phyloP scores from a whole-genome alignment of 1,140 invertebrate species.

The Lordiphosa stackelbergi region DNA sequence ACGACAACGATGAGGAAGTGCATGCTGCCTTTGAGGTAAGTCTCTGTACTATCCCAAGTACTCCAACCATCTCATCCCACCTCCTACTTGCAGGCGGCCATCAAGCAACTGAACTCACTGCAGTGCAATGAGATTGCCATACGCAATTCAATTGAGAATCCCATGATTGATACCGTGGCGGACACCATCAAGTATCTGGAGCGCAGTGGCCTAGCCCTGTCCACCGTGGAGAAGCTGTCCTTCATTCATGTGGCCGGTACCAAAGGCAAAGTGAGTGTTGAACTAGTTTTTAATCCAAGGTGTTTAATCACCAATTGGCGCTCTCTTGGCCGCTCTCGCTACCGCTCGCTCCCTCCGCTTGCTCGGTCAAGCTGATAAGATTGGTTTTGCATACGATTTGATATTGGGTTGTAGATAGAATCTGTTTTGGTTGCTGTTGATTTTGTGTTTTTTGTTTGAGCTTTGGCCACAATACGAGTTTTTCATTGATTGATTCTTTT shows the following conservation, averaged over 20 bases:
- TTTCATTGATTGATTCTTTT: too few species aligned
- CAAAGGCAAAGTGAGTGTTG: conserved; percentile 87
- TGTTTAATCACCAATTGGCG: too few species aligned
- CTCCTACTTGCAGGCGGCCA: conserved; percentile 79
- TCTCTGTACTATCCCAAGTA: neutral
- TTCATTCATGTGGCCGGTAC: conserved; percentile 97
- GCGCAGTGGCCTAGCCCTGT: conserved; percentile 82
- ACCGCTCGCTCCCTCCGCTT: conserved; percentile 15
- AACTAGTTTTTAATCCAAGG: conserved; percentile 15
- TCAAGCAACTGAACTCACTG: conserved; percentile 82
- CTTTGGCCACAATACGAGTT: conserved; percentile 1
- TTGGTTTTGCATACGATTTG: conserved; percentile 29
- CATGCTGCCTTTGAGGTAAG: conserved; percentile 25
- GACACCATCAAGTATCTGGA: conserved; percentile 80
- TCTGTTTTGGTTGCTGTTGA: conserved; percentile 16
- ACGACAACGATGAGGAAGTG: neutral
- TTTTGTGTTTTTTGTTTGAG: conserved; percentile 10
- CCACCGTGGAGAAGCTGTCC: conserved; percentile 84
- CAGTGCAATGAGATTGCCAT: conserved; percentile 84
- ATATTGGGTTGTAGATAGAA: conserved; percentile 28
- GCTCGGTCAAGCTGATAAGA: conserved; percentile 28
- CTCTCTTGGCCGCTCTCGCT: too few species aligned
- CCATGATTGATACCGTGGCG: conserved; percentile 62
- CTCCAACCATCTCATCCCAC: too few species aligned
- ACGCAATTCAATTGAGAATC: conserved; percentile 77